phyloP scores from a whole-genome alignment of 2,888 invertebrate species.

The Bombyx huttoni region DNA sequence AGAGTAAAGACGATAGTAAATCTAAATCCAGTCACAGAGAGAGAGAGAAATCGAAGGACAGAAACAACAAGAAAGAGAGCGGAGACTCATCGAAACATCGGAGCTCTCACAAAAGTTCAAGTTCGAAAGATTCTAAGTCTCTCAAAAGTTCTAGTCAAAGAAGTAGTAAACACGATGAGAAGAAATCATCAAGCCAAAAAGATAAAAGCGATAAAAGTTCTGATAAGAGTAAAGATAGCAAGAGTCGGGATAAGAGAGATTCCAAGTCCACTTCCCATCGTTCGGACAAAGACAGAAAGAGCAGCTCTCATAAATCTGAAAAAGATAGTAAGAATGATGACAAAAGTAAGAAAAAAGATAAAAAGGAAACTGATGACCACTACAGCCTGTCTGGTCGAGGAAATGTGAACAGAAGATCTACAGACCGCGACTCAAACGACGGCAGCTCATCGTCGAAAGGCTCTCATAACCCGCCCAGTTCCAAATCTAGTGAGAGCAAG shows the following conservation, averaged over 20 bases:
- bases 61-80: conserved; percentile 43
- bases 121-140: conserved; percentile 44
- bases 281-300: conserved; percentile 59
- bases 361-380: conserved; percentile 79
- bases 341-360: conserved; percentile 59
- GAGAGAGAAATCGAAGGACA: conserved; percentile 38
- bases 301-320: conserved; percentile 11
- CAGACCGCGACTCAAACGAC: conserved; percentile 86
- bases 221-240: conserved; percentile 39
- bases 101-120: conserved; percentile 50
- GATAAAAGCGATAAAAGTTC: conserved; percentile 37
- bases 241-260: conserved; percentile 39
- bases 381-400: conserved; percentile 76
- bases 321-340: conserved; percentile 53
- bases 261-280: conserved; percentile 44
- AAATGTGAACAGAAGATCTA: conserved; percentile 78
- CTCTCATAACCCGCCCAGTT: conserved; percentile 38
- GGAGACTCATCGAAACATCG: conserved; percentile 53
- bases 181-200: conserved; percentile 39
- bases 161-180: conserved; percentile 46
- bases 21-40: conserved; percentile 46
- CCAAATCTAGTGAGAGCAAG: conserved; percentile 45
- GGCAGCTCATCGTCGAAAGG: conserved; percentile 72
- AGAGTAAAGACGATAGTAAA: conserved; percentile 49
- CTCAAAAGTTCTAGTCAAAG: conserved; percentile 42